These are phyloP conservation scores for Callipepla californica DNA, from an alignment of 2,113 vertebrate genomes.

Conservation along the genomic window DNA sequence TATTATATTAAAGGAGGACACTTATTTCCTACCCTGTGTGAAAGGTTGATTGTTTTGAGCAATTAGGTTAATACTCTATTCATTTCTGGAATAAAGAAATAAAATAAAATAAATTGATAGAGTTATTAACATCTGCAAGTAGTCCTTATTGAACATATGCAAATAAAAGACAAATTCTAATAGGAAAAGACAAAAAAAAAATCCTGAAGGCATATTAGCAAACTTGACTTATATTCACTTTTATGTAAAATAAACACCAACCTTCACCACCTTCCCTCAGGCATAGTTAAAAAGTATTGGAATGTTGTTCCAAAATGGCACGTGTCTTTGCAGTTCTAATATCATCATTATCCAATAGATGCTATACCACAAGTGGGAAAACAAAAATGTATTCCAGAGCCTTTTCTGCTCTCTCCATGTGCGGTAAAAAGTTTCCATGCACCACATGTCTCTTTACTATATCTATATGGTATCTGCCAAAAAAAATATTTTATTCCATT, in stretches of 20 bases:
- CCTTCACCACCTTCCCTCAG: slow-evolving; percentile 50
- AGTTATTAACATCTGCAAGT: neutral
- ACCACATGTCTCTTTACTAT: slow-evolving; percentile 72
- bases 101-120: neutral
- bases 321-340: slow-evolving; percentile 73
- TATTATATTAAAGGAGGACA: neutral
- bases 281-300: slow-evolving; percentile 28
- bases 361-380: slow-evolving; percentile 76
- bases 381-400: slow-evolving; percentile 73
- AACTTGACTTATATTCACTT: slow-evolving; percentile 29
- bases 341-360: slow-evolving; percentile 79
- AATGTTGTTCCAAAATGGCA: slow-evolving; percentile 69
- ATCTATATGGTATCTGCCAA: slow-evolving; percentile 76
- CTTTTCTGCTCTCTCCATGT: slow-evolving; percentile 74
- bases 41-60: neutral
- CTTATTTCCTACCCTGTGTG: neutral
- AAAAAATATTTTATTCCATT: slow-evolving; percentile 80
- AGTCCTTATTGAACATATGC: neutral
- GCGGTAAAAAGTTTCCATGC: slow-evolving; percentile 75
- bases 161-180: neutral
- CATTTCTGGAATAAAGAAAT: neutral
- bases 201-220: slow-evolving; percentile 13
- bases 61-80: neutral
- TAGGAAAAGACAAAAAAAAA: neutral
- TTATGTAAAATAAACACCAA: slow-evolving; percentile 53